Evolutionary conservation across 2,888 invertebrate species (phyloP), one percentile per base, ranked within the genome.

Genomic region (Thecocarcelia acutangulata): DNA sequence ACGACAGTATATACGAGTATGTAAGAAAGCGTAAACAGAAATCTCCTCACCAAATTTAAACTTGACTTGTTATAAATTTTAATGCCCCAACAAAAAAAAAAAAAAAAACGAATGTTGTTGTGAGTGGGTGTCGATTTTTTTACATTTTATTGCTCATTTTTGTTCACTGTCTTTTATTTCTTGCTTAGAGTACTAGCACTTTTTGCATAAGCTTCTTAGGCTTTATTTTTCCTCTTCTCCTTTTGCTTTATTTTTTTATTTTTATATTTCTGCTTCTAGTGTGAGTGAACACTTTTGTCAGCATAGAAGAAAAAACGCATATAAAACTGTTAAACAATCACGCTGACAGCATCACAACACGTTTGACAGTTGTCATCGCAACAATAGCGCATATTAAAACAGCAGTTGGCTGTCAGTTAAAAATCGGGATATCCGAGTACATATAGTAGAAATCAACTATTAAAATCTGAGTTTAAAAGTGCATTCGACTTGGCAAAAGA

Each of bases 271-370:
- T 48, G 50, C 12, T 15, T 11, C 33, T n/a, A 48, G 13, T 46
- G 28, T 33, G 21, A 76, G 37, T 42, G 21, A 76, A 17, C 54
- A 46, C 17, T 17, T n/a, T 54, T 64, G 78, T 44, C 56, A 24
- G 21, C 24, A 17, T 56, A 52, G 44, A 28, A 52, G 44, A 56
- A 50, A 66, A 73, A 75, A 70, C 61, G 15, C 59, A 78, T 85
- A 85, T 85, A 85, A 84, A 85, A 84, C 83, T 82, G 84, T 83
- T 83, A 83, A 82, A 79, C 83, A 75, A 50, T 77, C 79, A 78
- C 63, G 82, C 77, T 84, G 84, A 83, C 85, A 85, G 85, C 85
- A 85, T 85, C 85, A 85, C 84, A 85, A 84, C 69, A 59, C 68
- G 64, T 73, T 84, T 83, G 84, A 73, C 83, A 83, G 84, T 84